A percentile compares a stretch with the other conserved stretches of the same genome.
phyloP scores from a whole-genome alignment of 2,888 invertebrate genomes.

The Oscheius sp. region DNA sequence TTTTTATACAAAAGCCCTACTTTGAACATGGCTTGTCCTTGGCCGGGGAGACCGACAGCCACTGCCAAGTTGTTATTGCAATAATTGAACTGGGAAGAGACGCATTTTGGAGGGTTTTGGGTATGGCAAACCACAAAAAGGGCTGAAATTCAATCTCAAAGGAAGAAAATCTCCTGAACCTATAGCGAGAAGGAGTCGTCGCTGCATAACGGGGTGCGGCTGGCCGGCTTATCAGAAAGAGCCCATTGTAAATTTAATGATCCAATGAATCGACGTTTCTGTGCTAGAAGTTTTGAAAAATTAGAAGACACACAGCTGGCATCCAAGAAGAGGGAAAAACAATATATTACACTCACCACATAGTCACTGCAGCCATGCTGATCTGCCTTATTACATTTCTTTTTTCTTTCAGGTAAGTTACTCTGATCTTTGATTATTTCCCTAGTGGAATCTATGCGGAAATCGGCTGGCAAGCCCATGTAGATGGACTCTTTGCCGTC shows the following conservation, averaged over 20 bases:
- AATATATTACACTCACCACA: too few relatives aligned
- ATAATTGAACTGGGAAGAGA: neutral
- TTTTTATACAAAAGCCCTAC: neutral
- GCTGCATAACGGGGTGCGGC: conserved; percentile 19
- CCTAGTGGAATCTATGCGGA: neutral
- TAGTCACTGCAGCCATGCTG: neutral
- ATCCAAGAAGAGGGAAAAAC: too few relatives aligned
- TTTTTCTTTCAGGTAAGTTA: neutral
- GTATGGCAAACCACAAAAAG: neutral
- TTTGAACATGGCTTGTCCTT: conserved; percentile 19
- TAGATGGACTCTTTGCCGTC: neutral
- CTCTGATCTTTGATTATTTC: neutral
- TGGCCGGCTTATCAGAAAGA: conserved; percentile 18
- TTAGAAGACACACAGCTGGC: neutral
- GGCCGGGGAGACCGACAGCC: neutral
- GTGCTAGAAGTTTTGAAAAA: neutral
- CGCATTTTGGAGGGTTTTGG: conserved; percentile 3
- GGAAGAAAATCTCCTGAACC: neutral
- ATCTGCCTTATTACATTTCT: neutral
- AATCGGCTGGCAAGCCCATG: neutral
- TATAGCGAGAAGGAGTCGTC: conserved; percentile 9
- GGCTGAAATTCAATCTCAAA: neutral
- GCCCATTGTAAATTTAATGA: conserved; percentile 24
- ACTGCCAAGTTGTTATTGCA: conserved; percentile 5
- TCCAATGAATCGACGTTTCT: neutral